phyloP scores from a whole-genome alignment of 2,797 vertebrate species.

The Microcaecilia unicolor region DNA sequence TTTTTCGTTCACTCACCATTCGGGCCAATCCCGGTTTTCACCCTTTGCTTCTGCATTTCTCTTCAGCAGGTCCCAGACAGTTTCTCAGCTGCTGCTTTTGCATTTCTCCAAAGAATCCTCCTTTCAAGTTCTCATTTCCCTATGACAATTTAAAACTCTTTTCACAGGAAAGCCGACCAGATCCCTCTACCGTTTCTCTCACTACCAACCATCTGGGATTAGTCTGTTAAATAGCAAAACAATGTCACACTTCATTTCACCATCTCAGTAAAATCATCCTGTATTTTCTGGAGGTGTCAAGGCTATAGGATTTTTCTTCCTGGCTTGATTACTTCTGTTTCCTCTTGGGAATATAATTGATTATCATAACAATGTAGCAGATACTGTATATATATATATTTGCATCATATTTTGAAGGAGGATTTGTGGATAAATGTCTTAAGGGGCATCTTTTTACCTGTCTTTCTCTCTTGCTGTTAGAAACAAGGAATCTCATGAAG shows the following conservation, averaged over 20 bases:
- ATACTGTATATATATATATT: constrained; percentile 2
- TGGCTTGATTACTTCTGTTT: constrained; percentile 1
- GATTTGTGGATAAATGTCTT: constrained; percentile 10
- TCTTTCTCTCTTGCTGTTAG: too few species aligned
- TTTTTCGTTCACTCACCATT: too few species aligned
- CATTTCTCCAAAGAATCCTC: too few species aligned
- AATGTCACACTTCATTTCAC: background rate
- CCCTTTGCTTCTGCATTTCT: too few species aligned
- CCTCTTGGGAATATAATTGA: constrained; percentile 1
- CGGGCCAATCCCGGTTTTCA: too few species aligned
- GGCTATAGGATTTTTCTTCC: background rate
- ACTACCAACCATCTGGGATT: too few species aligned
- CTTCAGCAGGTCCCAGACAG: too few species aligned
- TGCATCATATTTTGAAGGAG: constrained; percentile 1
- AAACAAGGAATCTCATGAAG: too few species aligned
- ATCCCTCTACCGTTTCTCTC: background rate
- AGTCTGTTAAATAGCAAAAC: background rate
- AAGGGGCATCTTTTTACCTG: too few species aligned
- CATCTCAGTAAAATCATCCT: constrained; percentile 2
- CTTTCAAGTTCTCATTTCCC: too few species aligned
- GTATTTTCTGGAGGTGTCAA: background rate
- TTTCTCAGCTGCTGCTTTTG: too few species aligned
- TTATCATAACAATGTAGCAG: constrained; percentile 1
- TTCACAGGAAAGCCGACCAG: background rate
- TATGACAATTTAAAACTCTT: too few species aligned